Base-by-base conservation (phyloP, 2,797 vertebrate genomes). In the Halcyon chelicuti region DNA sequence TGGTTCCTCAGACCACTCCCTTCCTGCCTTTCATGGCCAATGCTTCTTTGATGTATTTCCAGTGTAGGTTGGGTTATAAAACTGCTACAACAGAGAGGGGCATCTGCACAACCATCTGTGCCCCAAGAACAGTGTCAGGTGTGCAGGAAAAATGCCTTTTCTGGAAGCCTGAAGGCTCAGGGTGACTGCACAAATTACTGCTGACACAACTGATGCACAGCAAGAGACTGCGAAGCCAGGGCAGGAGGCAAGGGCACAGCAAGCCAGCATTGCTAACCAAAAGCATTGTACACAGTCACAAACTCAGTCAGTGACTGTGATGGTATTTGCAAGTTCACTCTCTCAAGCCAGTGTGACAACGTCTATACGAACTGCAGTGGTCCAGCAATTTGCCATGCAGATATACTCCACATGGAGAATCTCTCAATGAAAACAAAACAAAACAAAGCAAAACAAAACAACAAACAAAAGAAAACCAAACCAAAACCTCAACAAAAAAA, bases 21-120 rank as follows among this genome's bases (percentile, higher is more conserved):
- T 96, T 96, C 96, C 95, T 96, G 91, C 77, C 42, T 95, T 96
- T 91, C 94, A 86, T 85, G 80, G 81, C 78, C 88, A 89, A 72
- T 54, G 68, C 5, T 28, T 86, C 91, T 96, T 94, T 94, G 96
- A 95, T 88, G 75, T 88, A 44, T 83, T 96, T 95, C 87, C 85
- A 95, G 29, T 31, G 18, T 65, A 93, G 85, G 78, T 89, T 74
- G 46, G 73, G n/a, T 76, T 72, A 42, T 82, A 78, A 91, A 95
- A 89, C 73, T 86, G 57, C 87, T 46, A 20, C 35, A 52, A 33
- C n/a, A 83, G 78, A 82, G 55, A 93, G 65, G 31, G 14, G 20
- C 15, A 86, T 23, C 23, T 52, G 33, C 44, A 90, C 33, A 61
- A 29, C 25, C 29, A 71, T 21, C 73, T 37, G 18, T 29, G 52